A percentile compares a stretch with the other conserved stretches of the same genome.
Conservation (phyloP, 2,113 vertebrate genomes). For the Hippocampus zosterae region DNA sequence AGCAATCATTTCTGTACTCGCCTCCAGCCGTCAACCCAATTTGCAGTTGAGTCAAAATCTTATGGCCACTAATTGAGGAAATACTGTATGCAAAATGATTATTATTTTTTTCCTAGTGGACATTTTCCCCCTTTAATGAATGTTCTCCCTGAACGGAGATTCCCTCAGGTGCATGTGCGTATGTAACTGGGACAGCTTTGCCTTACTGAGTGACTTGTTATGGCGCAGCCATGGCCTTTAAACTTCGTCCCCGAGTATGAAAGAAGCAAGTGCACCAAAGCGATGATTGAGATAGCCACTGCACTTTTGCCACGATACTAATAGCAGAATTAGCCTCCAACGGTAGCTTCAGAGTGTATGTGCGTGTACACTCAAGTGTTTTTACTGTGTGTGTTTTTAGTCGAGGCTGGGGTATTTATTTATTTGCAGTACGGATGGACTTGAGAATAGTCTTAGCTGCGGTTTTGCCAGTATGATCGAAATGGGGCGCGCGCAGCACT, state of each 20-base stretch:
- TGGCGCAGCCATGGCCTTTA: constrained; percentile 43
- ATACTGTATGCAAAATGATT: constrained; percentile 2
- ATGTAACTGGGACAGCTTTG: constrained; percentile 43
- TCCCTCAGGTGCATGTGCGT: constrained; percentile 58
- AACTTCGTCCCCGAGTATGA: constrained; percentile 1
- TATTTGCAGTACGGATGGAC: constrained; percentile 26
- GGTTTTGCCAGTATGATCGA: constrained; percentile 9
- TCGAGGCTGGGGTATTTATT: constrained; percentile 68
- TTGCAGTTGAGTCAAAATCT: too few relatives aligned
- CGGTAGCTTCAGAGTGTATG: constrained; percentile 5
- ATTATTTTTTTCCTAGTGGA: constrained; percentile 5
- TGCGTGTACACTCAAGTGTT: constrained; percentile 2
- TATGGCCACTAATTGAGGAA: not conserved
- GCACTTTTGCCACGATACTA: constrained; percentile 11
- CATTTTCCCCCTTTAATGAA: constrained; percentile 39
- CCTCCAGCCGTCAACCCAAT: too few relatives aligned
- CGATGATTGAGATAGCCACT: constrained; percentile 20
- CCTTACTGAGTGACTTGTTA: constrained; percentile 44
- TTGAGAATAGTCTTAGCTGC: constrained; percentile 14
- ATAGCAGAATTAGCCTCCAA: not conserved
- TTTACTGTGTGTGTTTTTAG: constrained; percentile 20
- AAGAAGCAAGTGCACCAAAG: constrained; percentile 12
- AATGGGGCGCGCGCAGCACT: not conserved
- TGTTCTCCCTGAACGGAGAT: constrained; percentile 51
- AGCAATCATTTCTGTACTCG: not conserved